Evolutionary conservation across 2,888 invertebrate species (phyloP).

Genomic region (Celastrina argiolus): DNA sequence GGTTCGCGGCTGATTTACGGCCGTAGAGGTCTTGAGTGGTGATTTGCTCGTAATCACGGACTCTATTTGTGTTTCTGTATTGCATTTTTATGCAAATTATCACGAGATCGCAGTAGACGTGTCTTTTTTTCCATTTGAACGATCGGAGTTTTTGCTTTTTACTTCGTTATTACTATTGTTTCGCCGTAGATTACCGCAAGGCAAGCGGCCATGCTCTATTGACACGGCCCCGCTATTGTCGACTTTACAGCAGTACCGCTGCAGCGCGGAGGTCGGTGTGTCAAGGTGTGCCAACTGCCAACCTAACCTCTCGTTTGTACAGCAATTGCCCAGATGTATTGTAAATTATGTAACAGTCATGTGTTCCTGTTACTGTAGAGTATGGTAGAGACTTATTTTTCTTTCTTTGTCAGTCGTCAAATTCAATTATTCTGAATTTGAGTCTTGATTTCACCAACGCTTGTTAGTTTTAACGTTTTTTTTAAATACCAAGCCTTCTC

Average conservation of each 20-base stretch:
- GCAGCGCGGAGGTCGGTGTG: conserved; percentile 51
- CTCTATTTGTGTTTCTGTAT: conserved; percentile 28
- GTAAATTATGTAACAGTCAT: neutral
- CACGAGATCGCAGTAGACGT: neutral
- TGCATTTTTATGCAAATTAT: conserved; percentile 23
- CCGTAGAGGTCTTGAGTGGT: conserved; percentile 59
- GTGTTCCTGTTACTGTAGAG: no score
- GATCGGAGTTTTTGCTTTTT: conserved; percentile 43
- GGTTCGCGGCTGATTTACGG: conserved; percentile 56
- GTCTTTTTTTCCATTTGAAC: neutral
- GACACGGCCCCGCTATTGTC: conserved; percentile 57
- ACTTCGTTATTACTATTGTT: conserved; percentile 26
- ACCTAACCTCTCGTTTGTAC: conserved; percentile 19
- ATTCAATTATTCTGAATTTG: no score
- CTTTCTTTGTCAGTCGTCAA: no score
- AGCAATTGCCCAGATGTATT: neutral
- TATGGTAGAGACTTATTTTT: no score
- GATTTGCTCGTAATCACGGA: conserved; percentile 40
- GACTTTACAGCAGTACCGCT: conserved; percentile 36
- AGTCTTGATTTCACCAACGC: no score
- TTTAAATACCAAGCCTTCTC: no score
- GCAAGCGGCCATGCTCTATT: conserved; percentile 58
- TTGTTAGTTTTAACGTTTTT: no score
- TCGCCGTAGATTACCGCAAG: conserved; percentile 36
- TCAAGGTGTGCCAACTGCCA: conserved; percentile 54